phyloP scores from a whole-genome alignment of 2,797 vertebrate genomes.

The Karalla daura region DNA sequence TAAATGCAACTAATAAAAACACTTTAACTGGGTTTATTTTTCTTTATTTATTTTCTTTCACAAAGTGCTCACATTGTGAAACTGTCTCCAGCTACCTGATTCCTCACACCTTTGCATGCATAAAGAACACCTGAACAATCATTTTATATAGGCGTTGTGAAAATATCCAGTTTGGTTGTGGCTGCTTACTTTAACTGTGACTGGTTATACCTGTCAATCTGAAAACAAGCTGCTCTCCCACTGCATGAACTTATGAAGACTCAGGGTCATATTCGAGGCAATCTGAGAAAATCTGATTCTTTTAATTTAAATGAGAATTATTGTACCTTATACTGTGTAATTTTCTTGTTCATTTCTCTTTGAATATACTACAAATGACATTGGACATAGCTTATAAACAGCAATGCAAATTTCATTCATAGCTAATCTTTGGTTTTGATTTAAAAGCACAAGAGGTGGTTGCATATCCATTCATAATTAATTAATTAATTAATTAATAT shows the following conservation, averaged over 20 bases:
- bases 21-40: background rate
- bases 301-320: too few species aligned
- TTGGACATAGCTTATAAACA: background rate
- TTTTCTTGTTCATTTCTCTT: too few species aligned
- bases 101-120: conserved; percentile 10
- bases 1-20: background rate
- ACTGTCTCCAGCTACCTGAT: background rate
- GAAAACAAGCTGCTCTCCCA: conserved; percentile 39
- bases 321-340: too few species aligned
- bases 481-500: too few species aligned
- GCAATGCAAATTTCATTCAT: background rate
- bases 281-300: background rate
- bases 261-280: conserved; percentile 6
- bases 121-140: conserved; percentile 17
- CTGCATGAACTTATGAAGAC: conserved; percentile 17
- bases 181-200: conserved; percentile 31
- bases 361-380: background rate
- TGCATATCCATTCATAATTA: too few species aligned
- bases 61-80: background rate
- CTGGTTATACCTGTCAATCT: conserved; percentile 41
- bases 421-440: background rate
- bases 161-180: conserved; percentile 28
- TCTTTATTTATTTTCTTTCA: background rate
- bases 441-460: background rate
- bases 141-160: background rate